phyloP scores from a whole-genome alignment of 1,140 invertebrate genomes.

The Cherax destructor region DNA sequence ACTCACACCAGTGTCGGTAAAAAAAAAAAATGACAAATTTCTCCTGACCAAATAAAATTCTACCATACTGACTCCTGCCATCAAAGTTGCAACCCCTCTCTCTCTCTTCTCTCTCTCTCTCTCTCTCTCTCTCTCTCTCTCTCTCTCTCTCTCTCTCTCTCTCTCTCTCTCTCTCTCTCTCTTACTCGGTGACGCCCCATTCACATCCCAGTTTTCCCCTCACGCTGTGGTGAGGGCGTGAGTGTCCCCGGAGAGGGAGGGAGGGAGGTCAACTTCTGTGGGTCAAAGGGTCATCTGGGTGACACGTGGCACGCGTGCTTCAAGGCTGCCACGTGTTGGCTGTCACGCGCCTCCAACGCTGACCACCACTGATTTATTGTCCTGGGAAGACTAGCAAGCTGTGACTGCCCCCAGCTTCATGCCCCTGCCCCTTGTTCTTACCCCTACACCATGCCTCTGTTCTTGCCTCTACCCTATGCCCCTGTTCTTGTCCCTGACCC shows the following conservation, averaged over 20 bases:
- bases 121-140: not conserved
- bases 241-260: not conserved
- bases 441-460: too few species aligned
- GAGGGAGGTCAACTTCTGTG: not conserved
- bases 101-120: not conserved
- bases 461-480: too few species aligned
- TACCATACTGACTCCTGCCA: too few species aligned
- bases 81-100: too few species aligned
- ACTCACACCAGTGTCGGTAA: too few species aligned
- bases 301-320: slow-evolving; percentile 10
- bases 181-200: not conserved
- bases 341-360: not conserved
- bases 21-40: too few species aligned
- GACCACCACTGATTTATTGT: not conserved
- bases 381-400: too few species aligned
- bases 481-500: too few species aligned
- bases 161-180: not conserved
- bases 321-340: not conserved
- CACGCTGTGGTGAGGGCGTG: not conserved
- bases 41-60: too few species aligned
- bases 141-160: not conserved
- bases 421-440: too few species aligned
- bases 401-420: too few species aligned
- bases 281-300: slow-evolving; percentile 2
- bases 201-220: not conserved